These are phyloP conservation scores for Calyptomena viridis DNA, from an alignment of 2,113 vertebrate genomes.

Conservation along the genomic window DNA sequence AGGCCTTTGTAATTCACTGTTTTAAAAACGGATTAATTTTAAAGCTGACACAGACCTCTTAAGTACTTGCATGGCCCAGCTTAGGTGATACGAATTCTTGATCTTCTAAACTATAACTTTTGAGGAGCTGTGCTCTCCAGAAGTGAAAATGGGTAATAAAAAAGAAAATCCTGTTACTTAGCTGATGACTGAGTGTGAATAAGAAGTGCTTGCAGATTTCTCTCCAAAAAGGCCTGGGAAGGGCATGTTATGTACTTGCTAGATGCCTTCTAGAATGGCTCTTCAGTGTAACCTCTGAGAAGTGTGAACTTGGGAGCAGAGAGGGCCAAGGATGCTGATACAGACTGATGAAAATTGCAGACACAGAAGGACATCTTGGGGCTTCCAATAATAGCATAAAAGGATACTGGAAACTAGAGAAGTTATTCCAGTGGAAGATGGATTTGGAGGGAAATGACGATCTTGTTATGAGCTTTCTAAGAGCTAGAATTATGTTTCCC, in stretches of 20 bases:
- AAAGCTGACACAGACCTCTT: neutral
- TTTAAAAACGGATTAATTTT: neutral
- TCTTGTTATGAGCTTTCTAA: neutral
- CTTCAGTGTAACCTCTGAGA: neutral
- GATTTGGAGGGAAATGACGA: neutral
- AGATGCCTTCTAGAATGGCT: neutral
- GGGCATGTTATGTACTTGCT: neutral
- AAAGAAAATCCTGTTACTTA: neutral
- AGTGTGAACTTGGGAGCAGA: neutral
- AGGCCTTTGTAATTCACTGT: neutral
- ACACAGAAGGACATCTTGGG: neutral
- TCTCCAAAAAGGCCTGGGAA: neutral
- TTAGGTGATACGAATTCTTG: neutral
- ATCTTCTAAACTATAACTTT: neutral
- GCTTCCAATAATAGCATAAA: neutral
- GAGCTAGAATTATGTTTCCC: neutral
- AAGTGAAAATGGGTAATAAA: slow-evolving; percentile 22
- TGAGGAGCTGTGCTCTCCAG: neutral
- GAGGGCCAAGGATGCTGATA: neutral
- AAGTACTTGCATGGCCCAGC: neutral
- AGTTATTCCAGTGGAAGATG: neutral
- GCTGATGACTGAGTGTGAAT: neutral
- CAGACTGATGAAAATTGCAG: neutral
- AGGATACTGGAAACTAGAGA: neutral
- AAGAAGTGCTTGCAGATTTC: slow-evolving; percentile 25